Conservation (phyloP, 1,140 invertebrate genomes). For the Drosophila burlai region DNA sequence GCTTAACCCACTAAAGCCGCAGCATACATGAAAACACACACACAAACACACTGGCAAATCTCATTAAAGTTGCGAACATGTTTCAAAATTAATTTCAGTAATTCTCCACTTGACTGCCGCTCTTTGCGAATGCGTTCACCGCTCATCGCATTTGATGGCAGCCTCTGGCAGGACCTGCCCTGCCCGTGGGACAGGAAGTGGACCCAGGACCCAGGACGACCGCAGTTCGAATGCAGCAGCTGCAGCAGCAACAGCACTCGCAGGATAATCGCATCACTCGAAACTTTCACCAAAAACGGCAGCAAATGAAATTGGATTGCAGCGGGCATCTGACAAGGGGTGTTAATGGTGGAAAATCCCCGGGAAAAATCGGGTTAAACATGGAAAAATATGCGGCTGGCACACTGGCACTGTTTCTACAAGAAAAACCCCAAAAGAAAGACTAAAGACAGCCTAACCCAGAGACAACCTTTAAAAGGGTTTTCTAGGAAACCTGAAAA, state of each 20-base stretch:
- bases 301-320: slow-evolving; percentile 54
- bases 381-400: slow-evolving; percentile 1
- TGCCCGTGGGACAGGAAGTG: background rate
- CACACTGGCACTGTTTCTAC: background rate
- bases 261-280: slow-evolving; percentile 63
- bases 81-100: slow-evolving; percentile 82
- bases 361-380: background rate
- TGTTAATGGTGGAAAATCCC: background rate
- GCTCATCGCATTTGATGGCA: slow-evolving; percentile 32
- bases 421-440: background rate
- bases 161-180: background rate
- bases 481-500: background rate
- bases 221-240: slow-evolving; percentile 34
- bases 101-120: slow-evolving; percentile 68
- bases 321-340: background rate
- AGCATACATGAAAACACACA: slow-evolving; percentile 49
- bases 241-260: slow-evolving; percentile 17
- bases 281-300: slow-evolving; percentile 44
- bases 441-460: background rate
- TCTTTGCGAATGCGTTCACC: slow-evolving; percentile 37
- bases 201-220: slow-evolving; percentile 16
- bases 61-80: slow-evolving; percentile 80
- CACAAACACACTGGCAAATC: slow-evolving; percentile 57
- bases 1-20: slow-evolving; percentile 78
- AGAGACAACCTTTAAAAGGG: background rate